Evolutionary conservation across 2,113 vertebrate genomes (phyloP).

Genomic region (Salvelinus namaycush): DNA sequence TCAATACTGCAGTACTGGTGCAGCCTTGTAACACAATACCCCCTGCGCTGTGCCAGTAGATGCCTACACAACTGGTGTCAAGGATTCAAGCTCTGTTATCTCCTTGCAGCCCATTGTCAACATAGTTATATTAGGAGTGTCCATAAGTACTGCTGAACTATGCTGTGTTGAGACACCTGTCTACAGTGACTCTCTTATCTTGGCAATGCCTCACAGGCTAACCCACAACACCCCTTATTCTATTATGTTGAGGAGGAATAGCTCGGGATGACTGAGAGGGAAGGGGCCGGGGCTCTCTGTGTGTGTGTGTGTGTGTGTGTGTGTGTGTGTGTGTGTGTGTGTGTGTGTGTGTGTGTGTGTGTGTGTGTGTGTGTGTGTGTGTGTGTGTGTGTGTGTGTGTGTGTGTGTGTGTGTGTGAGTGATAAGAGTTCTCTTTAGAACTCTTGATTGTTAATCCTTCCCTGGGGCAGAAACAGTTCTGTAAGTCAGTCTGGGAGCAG

Average conservation of each 20-base stretch:
- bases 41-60: background rate
- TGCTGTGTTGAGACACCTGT: background rate
- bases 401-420: no score
- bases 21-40: background rate
- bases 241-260: constrained; percentile 23
- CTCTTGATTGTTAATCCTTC: background rate
- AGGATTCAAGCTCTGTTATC: constrained; percentile 16
- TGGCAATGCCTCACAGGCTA: background rate
- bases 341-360: no score
- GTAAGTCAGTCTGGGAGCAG: background rate
- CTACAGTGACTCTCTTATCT: background rate
- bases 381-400: no score
- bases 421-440: background rate
- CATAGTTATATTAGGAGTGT: constrained; percentile 41
- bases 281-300: no score
- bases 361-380: no score
- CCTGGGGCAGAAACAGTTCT: background rate
- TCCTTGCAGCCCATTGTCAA: constrained; percentile 31
- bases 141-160: background rate
- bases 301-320: no score
- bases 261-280: background rate
- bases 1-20: background rate
- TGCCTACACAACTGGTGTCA: background rate
- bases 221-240: background rate
- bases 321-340: no score